A percentile compares a stretch with the other conserved stretches of the same genome.
These are phyloP conservation scores for Pipistrellus kuhlii DNA, from an alignment of 2,797 vertebrate species.

Conservation along the genomic window DNA sequence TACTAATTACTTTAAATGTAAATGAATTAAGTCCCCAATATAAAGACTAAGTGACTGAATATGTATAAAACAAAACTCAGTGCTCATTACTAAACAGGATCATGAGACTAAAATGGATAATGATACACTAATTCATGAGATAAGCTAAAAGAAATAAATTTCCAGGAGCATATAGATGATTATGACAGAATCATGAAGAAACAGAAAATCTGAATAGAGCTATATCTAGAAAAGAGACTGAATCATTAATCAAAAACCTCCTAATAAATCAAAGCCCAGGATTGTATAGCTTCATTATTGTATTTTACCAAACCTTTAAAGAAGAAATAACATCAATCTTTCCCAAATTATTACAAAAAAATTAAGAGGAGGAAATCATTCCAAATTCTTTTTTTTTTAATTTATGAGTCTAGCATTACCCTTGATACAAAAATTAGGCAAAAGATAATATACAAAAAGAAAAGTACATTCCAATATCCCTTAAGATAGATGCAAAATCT, in stretches of 20 bases:
- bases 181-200: background rate
- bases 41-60: background rate
- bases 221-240: background rate
- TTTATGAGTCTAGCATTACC: background rate
- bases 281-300: background rate
- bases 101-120: background rate
- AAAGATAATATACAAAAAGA: background rate
- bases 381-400: background rate
- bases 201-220: background rate
- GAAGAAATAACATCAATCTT: background rate
- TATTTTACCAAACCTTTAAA: background rate
- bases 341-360: background rate
- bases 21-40: background rate
- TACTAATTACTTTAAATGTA: background rate
- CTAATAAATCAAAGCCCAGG: background rate
- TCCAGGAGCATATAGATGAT: background rate
- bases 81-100: background rate
- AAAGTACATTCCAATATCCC: background rate
- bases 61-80: background rate
- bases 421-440: background rate
- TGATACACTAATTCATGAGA: background rate
- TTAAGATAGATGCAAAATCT: background rate
- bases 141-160: background rate
- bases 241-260: background rate
- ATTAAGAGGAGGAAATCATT: background rate